These are phyloP conservation scores for Phytoseiulus persimilis DNA, from an alignment of 2,888 invertebrate species.

Conservation along the genomic window DNA sequence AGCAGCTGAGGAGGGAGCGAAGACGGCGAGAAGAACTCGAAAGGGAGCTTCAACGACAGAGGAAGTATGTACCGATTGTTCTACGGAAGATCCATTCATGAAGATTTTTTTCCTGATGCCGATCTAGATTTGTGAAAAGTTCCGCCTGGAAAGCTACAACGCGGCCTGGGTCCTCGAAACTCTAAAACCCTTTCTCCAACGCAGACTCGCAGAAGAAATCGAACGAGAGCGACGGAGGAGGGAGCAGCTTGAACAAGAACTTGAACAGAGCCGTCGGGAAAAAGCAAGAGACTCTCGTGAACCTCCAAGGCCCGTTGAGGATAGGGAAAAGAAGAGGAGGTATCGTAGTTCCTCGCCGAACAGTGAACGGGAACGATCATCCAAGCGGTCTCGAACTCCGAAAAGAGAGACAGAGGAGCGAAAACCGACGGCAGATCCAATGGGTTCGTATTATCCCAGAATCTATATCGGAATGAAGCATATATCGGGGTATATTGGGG, in stretches of 20 bases:
- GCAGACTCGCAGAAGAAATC: constrained; percentile 13
- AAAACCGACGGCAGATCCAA: neutral
- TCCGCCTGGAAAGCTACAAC: neutral
- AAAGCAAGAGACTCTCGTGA: neutral
- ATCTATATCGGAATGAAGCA: neutral
- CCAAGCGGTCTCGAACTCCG: neutral
- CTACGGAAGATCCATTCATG: too few species aligned
- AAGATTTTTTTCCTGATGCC: too few species aligned
- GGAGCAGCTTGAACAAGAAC: constrained; percentile 10
- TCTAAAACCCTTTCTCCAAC: neutral
- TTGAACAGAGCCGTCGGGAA: neutral
- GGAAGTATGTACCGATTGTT: neutral
- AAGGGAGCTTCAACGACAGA: constrained; percentile 11
- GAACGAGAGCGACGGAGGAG: constrained; percentile 26
- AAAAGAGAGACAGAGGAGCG: neutral
- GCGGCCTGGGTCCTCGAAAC: neutral
- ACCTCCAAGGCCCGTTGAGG: neutral
- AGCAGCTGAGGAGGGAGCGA: constrained; percentile 6
- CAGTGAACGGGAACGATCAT: neutral
- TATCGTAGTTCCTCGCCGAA: neutral
- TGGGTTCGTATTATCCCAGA: neutral
- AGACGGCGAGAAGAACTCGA: constrained; percentile 17
- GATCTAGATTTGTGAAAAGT: neutral
- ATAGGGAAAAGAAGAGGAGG: neutral
- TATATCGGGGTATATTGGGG: too few species aligned